phyloP scores from a whole-genome alignment of 2,797 vertebrate genomes.

The Manis pentadactyla region DNA sequence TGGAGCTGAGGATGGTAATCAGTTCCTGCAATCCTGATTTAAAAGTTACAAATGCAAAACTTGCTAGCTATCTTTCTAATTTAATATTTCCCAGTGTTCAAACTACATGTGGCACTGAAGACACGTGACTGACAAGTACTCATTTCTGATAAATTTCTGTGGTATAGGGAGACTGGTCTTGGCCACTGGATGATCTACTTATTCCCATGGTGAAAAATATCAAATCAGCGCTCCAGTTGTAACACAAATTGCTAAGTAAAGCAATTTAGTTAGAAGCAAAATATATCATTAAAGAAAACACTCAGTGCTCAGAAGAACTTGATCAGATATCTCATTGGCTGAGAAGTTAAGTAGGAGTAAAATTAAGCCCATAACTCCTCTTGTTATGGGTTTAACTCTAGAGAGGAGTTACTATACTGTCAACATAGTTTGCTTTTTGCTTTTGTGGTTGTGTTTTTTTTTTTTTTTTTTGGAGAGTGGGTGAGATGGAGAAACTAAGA shows the following conservation, averaged over 20 bases:
- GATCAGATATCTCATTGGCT: slow-evolving; percentile 43
- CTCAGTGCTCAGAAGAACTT: neutral
- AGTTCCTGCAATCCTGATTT: neutral
- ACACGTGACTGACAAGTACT: neutral
- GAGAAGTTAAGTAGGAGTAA: slow-evolving; percentile 34
- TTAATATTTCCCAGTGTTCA: neutral
- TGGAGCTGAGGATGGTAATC: neutral
- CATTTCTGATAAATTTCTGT: neutral
- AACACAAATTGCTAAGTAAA: slow-evolving; percentile 52
- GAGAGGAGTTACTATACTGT: neutral
- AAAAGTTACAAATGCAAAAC: neutral
- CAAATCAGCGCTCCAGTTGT: neutral
- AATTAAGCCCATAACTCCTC: neutral
- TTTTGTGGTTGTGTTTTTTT: neutral
- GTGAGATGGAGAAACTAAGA: neutral
- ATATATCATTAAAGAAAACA: slow-evolving; percentile 60
- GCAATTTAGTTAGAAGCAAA: slow-evolving; percentile 39
- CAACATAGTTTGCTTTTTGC: neutral
- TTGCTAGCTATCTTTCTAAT: neutral
- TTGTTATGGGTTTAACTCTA: neutral
- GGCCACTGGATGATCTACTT: neutral
- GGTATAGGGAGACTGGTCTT: neutral
- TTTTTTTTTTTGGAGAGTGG: neutral
- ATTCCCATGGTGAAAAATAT: neutral
- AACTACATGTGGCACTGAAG: neutral